These are phyloP conservation scores for Hoplodrina ambigua DNA, from an alignment of 2,888 invertebrate genomes.

Conservation along the genomic window DNA sequence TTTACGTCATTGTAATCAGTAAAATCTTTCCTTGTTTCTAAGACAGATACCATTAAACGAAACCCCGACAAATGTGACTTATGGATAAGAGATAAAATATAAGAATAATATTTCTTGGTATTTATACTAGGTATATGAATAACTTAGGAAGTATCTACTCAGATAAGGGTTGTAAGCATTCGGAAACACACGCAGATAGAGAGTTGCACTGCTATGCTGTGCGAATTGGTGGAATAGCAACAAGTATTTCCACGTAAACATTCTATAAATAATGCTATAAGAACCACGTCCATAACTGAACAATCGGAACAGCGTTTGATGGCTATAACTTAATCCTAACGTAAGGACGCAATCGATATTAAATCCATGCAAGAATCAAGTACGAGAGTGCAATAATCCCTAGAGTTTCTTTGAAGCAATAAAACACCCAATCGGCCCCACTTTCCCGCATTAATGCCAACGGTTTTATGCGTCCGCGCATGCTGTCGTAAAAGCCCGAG, in stretches of 20 bases:
- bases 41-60: background rate
- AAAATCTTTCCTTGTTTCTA: constrained; percentile 3
- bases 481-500: constrained; percentile 73
- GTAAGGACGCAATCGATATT: constrained; percentile 9
- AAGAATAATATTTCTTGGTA: too few species aligned
- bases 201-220: too few species aligned
- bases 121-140: too few species aligned
- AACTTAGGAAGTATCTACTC: too few species aligned
- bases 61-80: background rate
- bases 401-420: constrained; percentile 75
- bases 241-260: background rate
- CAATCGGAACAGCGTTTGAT: constrained; percentile 10
- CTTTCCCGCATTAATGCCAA: constrained; percentile 73
- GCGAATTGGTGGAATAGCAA: too few species aligned
- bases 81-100: too few species aligned
- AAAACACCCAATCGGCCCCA: constrained; percentile 74
- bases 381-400: constrained; percentile 64
- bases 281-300: background rate
- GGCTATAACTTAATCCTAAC: constrained; percentile 10
- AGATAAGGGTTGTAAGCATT: too few species aligned
- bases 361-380: constrained; percentile 9
- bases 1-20: constrained; percentile 15
- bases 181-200: too few species aligned
- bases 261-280: background rate
- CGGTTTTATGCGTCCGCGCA: constrained; percentile 78